Conservation (phyloP, 2,113 vertebrate species). For the Anarrhichthys ocellatus region DNA sequence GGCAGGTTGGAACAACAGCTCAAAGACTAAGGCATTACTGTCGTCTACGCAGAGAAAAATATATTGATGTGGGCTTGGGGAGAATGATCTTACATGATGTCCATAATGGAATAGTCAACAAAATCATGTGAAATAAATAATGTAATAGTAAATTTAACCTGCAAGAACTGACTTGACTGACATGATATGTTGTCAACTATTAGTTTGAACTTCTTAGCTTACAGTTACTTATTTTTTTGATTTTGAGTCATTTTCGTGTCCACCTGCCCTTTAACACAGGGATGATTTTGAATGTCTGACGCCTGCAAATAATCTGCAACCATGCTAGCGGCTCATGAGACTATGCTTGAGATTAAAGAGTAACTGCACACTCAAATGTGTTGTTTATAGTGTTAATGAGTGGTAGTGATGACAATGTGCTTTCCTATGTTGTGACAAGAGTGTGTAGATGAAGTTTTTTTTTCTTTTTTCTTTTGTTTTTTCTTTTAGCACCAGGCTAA, state of each 20-base stretch:
- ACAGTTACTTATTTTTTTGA: not conserved
- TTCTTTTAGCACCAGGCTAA: no score
- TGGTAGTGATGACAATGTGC: no score
- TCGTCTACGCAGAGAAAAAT: not conserved
- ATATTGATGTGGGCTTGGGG: not conserved
- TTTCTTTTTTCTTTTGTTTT: no score
- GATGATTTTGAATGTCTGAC: not conserved
- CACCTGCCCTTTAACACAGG: not conserved
- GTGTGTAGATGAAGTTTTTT: no score
- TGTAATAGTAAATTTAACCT: not conserved
- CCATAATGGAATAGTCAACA: not conserved
- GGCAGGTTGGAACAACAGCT: not conserved
- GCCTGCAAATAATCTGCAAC: no score
- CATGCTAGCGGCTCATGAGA: not conserved
- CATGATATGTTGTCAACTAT: not conserved
- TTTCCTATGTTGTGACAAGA: no score
- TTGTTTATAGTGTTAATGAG: not conserved
- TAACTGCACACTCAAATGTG: not conserved
- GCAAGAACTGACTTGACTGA: not conserved
- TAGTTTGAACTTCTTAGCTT: not conserved
- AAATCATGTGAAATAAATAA: not conserved
- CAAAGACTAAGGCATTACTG: not conserved
- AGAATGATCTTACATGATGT: not conserved
- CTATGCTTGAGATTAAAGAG: not conserved
- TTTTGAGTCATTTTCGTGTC: not conserved